Conservation (phyloP, 1,140 invertebrate species). For the Drosophila rhopaloa region DNA sequence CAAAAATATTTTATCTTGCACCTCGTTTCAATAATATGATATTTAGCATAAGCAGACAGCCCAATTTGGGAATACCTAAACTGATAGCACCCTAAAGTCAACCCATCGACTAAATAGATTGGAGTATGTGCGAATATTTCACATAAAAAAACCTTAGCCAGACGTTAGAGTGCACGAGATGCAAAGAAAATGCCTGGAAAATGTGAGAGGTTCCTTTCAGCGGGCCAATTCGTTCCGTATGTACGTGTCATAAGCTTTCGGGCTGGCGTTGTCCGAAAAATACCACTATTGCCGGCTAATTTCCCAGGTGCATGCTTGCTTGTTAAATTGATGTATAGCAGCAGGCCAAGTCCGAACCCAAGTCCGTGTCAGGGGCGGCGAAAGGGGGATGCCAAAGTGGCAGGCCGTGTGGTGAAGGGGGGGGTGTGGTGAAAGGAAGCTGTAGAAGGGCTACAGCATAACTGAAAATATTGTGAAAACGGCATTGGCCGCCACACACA, state of each 20-base stretch:
- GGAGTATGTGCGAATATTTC: not conserved
- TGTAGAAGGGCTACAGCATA: slow-evolving; percentile 34
- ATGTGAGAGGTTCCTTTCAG: slow-evolving; percentile 1
- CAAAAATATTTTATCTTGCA: too few species aligned
- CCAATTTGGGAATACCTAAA: not conserved
- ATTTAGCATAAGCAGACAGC: not conserved
- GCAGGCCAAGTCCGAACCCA: slow-evolving; percentile 30
- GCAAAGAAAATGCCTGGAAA: slow-evolving; percentile 12
- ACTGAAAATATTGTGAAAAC: slow-evolving; percentile 75
- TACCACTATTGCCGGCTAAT: slow-evolving; percentile 74
- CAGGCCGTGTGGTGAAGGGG: slow-evolving; percentile 39
- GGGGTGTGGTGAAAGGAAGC: not conserved
- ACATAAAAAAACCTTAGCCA: not conserved
- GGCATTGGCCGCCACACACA: slow-evolving; percentile 55
- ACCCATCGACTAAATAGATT: not conserved
- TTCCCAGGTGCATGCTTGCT: slow-evolving; percentile 80
- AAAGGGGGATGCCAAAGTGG: slow-evolving; percentile 29
- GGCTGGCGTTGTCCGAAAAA: slow-evolving; percentile 65
- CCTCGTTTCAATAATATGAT: not conserved
- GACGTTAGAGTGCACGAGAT: not conserved
- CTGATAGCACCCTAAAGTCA: not conserved
- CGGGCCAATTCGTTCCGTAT: slow-evolving; percentile 9
- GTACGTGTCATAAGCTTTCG: slow-evolving; percentile 44
- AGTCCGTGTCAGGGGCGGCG: slow-evolving; percentile 4
- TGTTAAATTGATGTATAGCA: slow-evolving; percentile 79